phyloP scores from a whole-genome alignment of 92 coral and sea anemone genomes.

The Zoanthus sansibaricus region DNA sequence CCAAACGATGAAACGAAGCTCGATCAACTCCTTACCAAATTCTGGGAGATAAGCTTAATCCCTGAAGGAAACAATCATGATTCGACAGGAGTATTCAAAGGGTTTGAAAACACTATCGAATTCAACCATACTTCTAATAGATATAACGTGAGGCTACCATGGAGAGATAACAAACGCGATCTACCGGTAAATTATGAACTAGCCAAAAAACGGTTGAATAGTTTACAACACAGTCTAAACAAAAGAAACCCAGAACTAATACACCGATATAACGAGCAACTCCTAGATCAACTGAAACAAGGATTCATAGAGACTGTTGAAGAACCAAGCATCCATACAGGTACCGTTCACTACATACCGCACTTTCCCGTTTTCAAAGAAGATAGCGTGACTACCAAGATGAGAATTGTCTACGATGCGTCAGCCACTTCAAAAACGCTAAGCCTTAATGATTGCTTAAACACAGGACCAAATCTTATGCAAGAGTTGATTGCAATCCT shows the following conservation, averaged over 20 bases:
- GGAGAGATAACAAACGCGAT: constrained; percentile 56
- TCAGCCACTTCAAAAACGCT: constrained; percentile 49
- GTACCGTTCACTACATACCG: constrained; percentile 46
- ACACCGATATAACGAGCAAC: constrained; percentile 55
- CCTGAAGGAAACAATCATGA: constrained; percentile 40
- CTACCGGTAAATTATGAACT: constrained; percentile 46
- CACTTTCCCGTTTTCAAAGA: constrained; percentile 54
- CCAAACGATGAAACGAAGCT: constrained; percentile 45
- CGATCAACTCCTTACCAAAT: constrained; percentile 48
- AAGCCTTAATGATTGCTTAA: constrained; percentile 44
- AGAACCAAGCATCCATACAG: constrained; percentile 33
- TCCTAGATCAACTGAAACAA: constrained; percentile 59
- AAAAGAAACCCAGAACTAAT: constrained; percentile 43
- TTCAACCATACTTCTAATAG: constrained; percentile 51
- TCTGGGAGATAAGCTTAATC: constrained; percentile 62
- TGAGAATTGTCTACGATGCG: constrained; percentile 56
- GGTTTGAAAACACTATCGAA: constrained; percentile 54
- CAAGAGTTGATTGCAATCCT: constrained; percentile 46
- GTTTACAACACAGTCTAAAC: constrained; percentile 50
- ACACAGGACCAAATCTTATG: constrained; percentile 53
- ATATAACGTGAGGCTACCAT: constrained; percentile 61
- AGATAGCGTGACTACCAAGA: constrained; percentile 50
- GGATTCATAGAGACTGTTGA: constrained; percentile 53
- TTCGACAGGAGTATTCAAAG: constrained; percentile 35
- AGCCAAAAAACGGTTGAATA: constrained; percentile 29